Evolutionary conservation across 2,888 invertebrate genomes (phyloP).

Genomic region (Polydesmus complanatus): DNA sequence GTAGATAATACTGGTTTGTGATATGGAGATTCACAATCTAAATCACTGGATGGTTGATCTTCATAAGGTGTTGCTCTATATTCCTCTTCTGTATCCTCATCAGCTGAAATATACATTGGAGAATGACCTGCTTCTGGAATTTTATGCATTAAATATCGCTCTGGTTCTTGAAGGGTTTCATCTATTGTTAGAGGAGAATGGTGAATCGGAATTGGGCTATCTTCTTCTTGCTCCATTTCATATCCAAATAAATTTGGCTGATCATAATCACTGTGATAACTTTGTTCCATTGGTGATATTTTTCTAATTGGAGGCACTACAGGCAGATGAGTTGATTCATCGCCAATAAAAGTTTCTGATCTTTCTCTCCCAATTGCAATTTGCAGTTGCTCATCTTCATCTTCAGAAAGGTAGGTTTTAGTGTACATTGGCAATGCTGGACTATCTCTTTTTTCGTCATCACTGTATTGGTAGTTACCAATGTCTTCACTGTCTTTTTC

Average conservation of each 20-base stretch:
- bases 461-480: background rate
- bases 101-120: conserved; percentile 15
- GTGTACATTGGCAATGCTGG: background rate
- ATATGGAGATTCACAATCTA: conserved; percentile 11
- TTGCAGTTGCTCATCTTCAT: conserved; percentile 1
- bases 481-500: conserved; percentile 15
- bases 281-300: background rate
- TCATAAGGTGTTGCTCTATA: conserved; percentile 1
- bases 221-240: background rate
- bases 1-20: conserved; percentile 5
- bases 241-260: background rate
- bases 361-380: background rate
- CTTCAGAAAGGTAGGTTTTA: background rate
- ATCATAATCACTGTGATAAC: conserved; percentile 4
- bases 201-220: background rate
- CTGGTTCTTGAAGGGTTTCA: background rate
- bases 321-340: background rate
- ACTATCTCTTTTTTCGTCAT: background rate
- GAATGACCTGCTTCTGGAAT: conserved; percentile 9
- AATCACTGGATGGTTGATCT: conserved; percentile 8
- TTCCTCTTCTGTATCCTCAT: conserved; percentile 14
- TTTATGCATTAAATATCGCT: background rate
- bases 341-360: conserved; percentile 11
- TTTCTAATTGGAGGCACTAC: background rate
- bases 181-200: background rate